Evolutionary conservation across 1,140 invertebrate genomes (phyloP), one percentile per base, ranked within the genome.

Genomic region (Nautilus pompilius): DNA sequence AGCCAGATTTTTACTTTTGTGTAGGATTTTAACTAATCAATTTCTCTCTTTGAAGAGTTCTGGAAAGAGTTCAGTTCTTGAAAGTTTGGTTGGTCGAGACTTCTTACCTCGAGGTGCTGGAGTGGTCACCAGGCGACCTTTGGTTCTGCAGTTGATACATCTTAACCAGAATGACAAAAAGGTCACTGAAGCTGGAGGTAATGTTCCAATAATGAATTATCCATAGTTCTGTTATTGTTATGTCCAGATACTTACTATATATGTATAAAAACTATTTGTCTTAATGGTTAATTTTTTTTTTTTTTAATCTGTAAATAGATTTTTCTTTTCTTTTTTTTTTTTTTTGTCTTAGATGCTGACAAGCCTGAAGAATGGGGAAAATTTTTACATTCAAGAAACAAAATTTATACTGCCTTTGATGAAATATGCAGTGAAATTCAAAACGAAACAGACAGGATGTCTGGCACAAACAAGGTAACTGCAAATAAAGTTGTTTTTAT

Each of bases 51-150:
- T 74, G 26, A 82, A 99, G 95, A 99, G 96, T 85, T 96, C 97
- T 58, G 98, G 98, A 48, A 99, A 99, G 85, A 99, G 96, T 87
- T 99, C 98, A 34, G 97, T 99, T 10, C 90, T 99, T 69, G 98
- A 99, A 84, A 93, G 93, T 82, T 85, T 99, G 26, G 98, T 99
- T n/a, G 97, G 98, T 0, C 88, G 90, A 60, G 96, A 96, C 57
- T 99, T 99, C 85, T 84, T 99, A 57, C 98, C 98, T 15, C 86
- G 98, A 74, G 98, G 98, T 45, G 91, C 90, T 56, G 98, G 98
- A 6, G 99, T 99, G 77, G 96, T 99, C 0, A 99, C 98, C 3
- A 85, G 98, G 63, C 85, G 97, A 57, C 98, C 98, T 2, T 83
- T 99, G 6, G 85, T 99, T 64, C 85, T 99, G 6, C 98, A 99